phyloP scores from a whole-genome alignment of 2,113 vertebrate genomes.

The Phyllostomus discolor region DNA sequence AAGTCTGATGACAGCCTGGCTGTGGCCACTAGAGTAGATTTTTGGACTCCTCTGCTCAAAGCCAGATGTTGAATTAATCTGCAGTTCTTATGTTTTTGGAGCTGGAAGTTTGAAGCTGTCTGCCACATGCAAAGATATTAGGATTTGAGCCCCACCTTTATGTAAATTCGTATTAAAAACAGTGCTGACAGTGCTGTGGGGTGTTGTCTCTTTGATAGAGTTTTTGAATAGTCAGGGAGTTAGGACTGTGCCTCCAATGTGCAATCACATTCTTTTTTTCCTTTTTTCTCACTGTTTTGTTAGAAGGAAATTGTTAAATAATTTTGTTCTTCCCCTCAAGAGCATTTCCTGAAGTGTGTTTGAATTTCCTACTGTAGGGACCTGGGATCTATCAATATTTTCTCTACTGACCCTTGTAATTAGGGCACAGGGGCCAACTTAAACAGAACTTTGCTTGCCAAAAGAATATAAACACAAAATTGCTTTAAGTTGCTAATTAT shows the following conservation, averaged over 20 bases:
- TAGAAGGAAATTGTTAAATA: constrained; percentile 37
- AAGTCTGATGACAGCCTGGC: background rate
- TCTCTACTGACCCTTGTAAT: constrained; percentile 57
- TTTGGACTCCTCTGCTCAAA: constrained; percentile 30
- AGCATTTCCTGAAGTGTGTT: constrained; percentile 36
- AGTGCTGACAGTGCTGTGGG: background rate
- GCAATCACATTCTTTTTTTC: background rate
- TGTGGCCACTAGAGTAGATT: background rate
- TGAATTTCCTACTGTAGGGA: constrained; percentile 38
- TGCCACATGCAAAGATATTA: background rate
- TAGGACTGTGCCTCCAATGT: background rate
- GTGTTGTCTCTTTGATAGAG: background rate
- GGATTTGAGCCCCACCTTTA: background rate
- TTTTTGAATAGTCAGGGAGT: background rate
- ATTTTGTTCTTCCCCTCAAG: constrained; percentile 29
- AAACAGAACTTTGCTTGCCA: constrained; percentile 43
- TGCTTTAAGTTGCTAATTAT: constrained; percentile 49
- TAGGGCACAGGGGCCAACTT: constrained; percentile 26
- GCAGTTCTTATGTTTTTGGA: background rate
- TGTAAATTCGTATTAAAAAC: constrained; percentile 25
- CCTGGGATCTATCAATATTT: constrained; percentile 44
- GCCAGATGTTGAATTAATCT: background rate
- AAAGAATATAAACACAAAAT: constrained; percentile 45
- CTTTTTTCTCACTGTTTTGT: constrained; percentile 12
- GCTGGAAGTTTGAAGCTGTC: background rate